These are phyloP conservation scores for Apis mellifera DNA, from an alignment of 1,140 invertebrate species.

Conservation along the genomic window DNA sequence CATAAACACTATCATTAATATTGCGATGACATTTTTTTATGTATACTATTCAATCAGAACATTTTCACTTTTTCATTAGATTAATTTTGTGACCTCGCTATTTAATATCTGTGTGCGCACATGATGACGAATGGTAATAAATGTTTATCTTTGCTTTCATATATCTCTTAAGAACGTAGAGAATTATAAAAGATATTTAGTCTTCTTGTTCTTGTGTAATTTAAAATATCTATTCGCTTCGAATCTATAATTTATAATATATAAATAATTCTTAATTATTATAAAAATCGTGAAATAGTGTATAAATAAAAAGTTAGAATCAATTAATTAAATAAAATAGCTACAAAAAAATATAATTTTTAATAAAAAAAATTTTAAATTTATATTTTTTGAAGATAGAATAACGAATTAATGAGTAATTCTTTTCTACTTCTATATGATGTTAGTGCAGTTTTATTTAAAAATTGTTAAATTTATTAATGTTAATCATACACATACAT, in stretches of 20 bases:
- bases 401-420: not conserved
- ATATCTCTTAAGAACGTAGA: not conserved
- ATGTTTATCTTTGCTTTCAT: slow-evolving; percentile 31
- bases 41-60: too few species aligned
- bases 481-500: too few species aligned
- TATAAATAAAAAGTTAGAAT: not conserved
- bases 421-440: not conserved
- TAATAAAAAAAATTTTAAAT: not conserved
- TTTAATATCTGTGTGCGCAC: not conserved
- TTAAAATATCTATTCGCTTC: not conserved
- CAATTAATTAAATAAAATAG: not conserved
- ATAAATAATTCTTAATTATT: not conserved
- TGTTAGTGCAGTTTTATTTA: not conserved
- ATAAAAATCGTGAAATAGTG: not conserved
- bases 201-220: not conserved
- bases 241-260: not conserved
- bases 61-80: too few species aligned
- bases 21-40: too few species aligned
- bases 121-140: slow-evolving; percentile 15
- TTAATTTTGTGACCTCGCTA: too few species aligned
- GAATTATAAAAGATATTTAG: slow-evolving; percentile 1
- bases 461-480: not conserved
- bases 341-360: not conserved
- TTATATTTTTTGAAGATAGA: not conserved
- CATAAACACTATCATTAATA: too few species aligned